A percentile compares a stretch with the other conserved stretches of the same genome.
These are phyloP conservation scores for Lepidochrysops patricia DNA, from an alignment of 2,888 invertebrate genomes.

Conservation along the genomic window DNA sequence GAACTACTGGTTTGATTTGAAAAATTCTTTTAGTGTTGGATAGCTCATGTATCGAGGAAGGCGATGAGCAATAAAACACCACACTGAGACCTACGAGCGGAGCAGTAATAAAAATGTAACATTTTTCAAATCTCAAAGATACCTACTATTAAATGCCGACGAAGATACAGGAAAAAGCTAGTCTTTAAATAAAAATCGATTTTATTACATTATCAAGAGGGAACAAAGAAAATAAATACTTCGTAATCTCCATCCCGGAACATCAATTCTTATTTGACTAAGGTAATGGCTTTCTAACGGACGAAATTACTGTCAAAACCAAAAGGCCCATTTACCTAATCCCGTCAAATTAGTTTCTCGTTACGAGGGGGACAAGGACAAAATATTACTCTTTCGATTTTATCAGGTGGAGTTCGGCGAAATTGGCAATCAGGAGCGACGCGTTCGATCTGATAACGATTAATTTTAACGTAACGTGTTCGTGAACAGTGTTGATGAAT, in stretches of 20 bases:
- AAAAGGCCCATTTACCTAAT: conserved; percentile 2
- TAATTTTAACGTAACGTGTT: neutral
- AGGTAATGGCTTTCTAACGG: conserved; percentile 9
- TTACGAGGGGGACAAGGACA: neutral
- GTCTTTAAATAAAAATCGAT: neutral
- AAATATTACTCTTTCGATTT: neutral
- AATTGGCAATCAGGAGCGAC: conserved; percentile 9
- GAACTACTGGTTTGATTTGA: no score
- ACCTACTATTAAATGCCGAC: no score
- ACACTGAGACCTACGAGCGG: no score
- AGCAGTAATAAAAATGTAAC: no score
- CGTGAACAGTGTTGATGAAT: neutral
- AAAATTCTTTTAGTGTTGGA: no score
- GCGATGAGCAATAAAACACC: no score
- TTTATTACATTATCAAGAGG: neutral
- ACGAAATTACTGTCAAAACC: conserved; percentile 12
- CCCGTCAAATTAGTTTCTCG: conserved; percentile 10
- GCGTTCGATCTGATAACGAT: neutral
- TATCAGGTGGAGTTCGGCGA: conserved; percentile 5
- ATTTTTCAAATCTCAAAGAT: no score
- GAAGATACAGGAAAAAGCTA: no score
- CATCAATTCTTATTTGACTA: conserved; percentile 9
- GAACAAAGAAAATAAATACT: neutral
- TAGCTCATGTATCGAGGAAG: no score
- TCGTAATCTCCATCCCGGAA: neutral